Evolutionary conservation across 2,888 invertebrate species (phyloP).

Genomic region (Xestia xanthographa): DNA sequence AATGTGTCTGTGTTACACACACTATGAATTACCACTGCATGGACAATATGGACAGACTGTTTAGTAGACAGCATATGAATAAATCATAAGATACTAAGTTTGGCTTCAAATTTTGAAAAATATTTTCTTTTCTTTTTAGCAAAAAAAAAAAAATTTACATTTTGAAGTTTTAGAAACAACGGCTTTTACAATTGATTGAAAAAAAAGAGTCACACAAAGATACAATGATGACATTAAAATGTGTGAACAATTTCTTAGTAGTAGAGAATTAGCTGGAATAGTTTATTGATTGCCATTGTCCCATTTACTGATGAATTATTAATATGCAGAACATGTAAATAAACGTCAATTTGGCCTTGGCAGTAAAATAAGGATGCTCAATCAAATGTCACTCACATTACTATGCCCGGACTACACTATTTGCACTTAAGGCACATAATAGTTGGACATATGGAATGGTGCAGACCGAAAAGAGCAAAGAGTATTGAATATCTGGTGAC

Average conservation of each 20-base stretch:
- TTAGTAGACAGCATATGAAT: neutral
- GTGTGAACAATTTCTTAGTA: neutral
- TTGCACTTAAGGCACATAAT: neutral
- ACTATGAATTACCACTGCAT: neutral
- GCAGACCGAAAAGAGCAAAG: neutral
- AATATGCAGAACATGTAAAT: slow-evolving; percentile 26
- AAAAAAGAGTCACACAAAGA: neutral
- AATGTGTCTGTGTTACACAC: neutral
- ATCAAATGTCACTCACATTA: slow-evolving; percentile 33
- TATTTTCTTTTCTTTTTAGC: too few relatives aligned
- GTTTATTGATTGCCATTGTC: neutral
- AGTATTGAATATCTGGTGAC: neutral
- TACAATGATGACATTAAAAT: neutral
- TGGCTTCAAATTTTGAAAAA: neutral
- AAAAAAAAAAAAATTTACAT: too few relatives aligned
- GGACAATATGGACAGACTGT: neutral
- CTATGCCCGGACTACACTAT: slow-evolving; percentile 12
- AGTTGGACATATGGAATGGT: neutral
- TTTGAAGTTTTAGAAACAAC: too few relatives aligned
- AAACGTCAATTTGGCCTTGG: slow-evolving; percentile 27
- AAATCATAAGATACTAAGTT: neutral
- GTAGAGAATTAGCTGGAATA: neutral
- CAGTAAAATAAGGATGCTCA: slow-evolving; percentile 25
- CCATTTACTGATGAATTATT: slow-evolving; percentile 3
- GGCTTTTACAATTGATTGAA: neutral